Evolutionary conservation across 2,797 vertebrate species (phyloP), one percentile per base, ranked within the genome.

Genomic region (Dicrostonyx torquatus): DNA sequence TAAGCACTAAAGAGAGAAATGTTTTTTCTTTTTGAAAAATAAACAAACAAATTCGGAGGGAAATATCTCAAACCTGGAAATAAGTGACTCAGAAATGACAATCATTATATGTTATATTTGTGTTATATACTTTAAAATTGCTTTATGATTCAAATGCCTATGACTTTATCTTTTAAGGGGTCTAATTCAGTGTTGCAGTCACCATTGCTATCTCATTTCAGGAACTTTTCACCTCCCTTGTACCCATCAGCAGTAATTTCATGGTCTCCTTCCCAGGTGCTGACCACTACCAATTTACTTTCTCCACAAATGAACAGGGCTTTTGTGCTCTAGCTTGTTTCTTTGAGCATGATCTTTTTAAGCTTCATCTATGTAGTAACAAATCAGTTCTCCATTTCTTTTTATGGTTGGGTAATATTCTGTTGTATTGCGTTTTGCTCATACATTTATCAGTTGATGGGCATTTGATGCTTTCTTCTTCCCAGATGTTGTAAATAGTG

Each of bases 61-160:
- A 89, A 87, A 55, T 22, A 80, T 31, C 2, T 13, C 37, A 75
- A 53, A 75, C 37, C 5, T 48, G 37, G 22, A 83, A 92, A 83
- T 75, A 70, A 77, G 50, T 94, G 76, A 88, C 43, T 87, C 50
- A 45, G 79, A n/a, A 80, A 26, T 89, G 45, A n/a, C 29, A 82
- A 68, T 43, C 85, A 53, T 64, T 58, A 29, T 77, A 77, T 50
- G 48, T 43, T 55, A 3, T 53, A 60, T 79, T 83, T 91, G n/a
- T 40, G 55, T 53, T 55, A 17, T 72, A 58, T 73, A 55, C 24
- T 20, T 87, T 29, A 55, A 55, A 70, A 34, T 31, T 11, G 20
- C 40, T 43, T 60, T 60, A 24, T 45, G 15, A 34, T 75, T 60
- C 86, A 62, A 40, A 88, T 60, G 82, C 31, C 62, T 68, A 15